These are phyloP conservation scores for Lineus longissimus DNA, from an alignment of 1,140 invertebrate genomes.

Conservation along the genomic window DNA sequence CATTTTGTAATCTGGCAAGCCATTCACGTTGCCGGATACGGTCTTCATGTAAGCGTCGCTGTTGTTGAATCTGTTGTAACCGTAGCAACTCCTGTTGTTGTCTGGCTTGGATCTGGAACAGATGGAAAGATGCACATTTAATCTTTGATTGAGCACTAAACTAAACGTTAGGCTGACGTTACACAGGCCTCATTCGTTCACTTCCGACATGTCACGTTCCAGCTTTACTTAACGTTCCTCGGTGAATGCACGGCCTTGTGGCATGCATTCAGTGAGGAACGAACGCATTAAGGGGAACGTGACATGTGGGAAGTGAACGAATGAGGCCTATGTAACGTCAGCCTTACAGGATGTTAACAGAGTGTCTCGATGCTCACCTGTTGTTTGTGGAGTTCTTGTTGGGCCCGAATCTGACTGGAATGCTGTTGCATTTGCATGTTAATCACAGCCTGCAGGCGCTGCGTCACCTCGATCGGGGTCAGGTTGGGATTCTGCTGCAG, in stretches of 20 bases:
- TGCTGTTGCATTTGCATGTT: slow-evolving; percentile 3
- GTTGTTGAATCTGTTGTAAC: slow-evolving; percentile 3
- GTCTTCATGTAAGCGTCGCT: neutral
- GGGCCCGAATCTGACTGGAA: neutral
- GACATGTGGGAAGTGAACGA: no score
- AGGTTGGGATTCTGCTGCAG: neutral
- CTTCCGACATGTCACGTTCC: no score
- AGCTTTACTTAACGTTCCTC: no score
- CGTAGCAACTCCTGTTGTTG: slow-evolving; percentile 1
- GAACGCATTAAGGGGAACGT: no score
- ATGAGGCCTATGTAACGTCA: neutral
- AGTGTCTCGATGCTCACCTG: neutral
- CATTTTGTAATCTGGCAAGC: no score
- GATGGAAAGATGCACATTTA: neutral
- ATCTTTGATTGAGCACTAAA: neutral
- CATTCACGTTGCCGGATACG: neutral
- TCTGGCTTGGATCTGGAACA: neutral
- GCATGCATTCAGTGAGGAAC: no score
- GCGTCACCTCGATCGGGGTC: neutral
- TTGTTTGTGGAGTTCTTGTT: neutral
- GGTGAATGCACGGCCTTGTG: no score
- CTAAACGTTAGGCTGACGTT: neutral
- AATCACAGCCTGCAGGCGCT: neutral
- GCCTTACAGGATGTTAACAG: neutral
- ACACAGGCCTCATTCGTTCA: no score